Base-by-base conservation (phyloP, 2,113 vertebrate genomes). In the Sinocyclocheilus anshuiensis region DNA sequence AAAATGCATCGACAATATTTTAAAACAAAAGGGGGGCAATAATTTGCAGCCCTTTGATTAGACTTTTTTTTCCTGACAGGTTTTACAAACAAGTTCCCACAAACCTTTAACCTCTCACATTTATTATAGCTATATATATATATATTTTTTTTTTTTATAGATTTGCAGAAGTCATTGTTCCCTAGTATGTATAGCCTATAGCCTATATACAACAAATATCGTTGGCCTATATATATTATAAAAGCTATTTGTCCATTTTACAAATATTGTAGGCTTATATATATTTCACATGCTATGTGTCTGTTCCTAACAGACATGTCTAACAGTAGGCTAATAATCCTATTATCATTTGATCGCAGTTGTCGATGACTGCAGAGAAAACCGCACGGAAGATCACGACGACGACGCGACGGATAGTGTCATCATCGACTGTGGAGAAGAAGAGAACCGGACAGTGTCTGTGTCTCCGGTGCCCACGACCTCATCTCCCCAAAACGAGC, bases 361-460 rank as follows among this genome's bases (percentile, higher is more conserved):
- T 39, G 53, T 4, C 18, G 53, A 79, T 6, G 53, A 79, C 74
- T 55, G 75, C 16, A 29, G 24, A 10, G 84, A 88, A 4, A 75
- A 45, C 53, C 91, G 87, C 86, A 89, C 87, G 22, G 91, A 92
- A 1, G 89, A 92, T 61, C 76, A 33, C 0, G 45, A 67, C 1
- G 63, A 48, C 39, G 39, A 89, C 61, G 89, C 93, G 72, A 57
- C 81, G 4, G 91, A 93, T 29, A 89, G 81, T 22, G 86, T 86
- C 45, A 92, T 95, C 84, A 94, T 93, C 82, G 93, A 96, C 84
- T 93, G 94, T 82, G 96, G 95, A 88, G 53, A 94, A 74, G 94
- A 96, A n/a, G 86, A 89, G 86, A 93, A 95, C 59, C 87, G 78
- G 55, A 93, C 92, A 33, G 92, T 20, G 4, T 59, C 90, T n/a